Percentiles rank a stretch among this genome's conserved stretches.
These are phyloP conservation scores for Leptothorax acervorum DNA, from an alignment of 2,888 invertebrate species.

Conservation along the genomic window DNA sequence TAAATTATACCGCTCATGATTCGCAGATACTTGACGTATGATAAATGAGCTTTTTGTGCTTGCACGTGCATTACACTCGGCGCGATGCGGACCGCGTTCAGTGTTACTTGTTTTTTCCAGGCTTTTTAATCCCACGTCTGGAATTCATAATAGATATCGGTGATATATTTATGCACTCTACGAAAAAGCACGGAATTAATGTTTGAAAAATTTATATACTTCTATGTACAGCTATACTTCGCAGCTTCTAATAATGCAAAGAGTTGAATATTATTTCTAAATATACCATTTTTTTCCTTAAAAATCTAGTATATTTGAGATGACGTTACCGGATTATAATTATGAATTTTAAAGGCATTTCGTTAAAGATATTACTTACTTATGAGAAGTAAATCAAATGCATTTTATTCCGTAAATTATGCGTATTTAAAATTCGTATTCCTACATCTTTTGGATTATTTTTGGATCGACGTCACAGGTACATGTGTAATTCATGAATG, in stretches of 20 bases:
- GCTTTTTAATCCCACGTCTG: conserved; percentile 15
- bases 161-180: conserved; percentile 3
- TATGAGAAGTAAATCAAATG: background rate
- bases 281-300: background rate
- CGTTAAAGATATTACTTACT: background rate
- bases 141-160: background rate
- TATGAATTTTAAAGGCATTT: background rate
- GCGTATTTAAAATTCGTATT: background rate
- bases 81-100: background rate
- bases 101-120: conserved; percentile 1
- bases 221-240: background rate
- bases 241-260: background rate
- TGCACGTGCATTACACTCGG: background rate
- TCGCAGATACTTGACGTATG: background rate
- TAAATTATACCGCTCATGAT: conserved; percentile 20
- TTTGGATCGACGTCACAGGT: background rate
- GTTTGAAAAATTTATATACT: conserved; percentile 16
- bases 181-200: conserved; percentile 2
- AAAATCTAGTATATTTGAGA: background rate
- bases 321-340: background rate
- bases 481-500: background rate
- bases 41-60: conserved; percentile 6
- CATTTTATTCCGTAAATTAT: background rate
- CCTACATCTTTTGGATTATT: background rate
- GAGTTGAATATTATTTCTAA: background rate